Base-by-base conservation (phyloP, 2,797 vertebrate genomes). In the Lepus townsendii region DNA sequence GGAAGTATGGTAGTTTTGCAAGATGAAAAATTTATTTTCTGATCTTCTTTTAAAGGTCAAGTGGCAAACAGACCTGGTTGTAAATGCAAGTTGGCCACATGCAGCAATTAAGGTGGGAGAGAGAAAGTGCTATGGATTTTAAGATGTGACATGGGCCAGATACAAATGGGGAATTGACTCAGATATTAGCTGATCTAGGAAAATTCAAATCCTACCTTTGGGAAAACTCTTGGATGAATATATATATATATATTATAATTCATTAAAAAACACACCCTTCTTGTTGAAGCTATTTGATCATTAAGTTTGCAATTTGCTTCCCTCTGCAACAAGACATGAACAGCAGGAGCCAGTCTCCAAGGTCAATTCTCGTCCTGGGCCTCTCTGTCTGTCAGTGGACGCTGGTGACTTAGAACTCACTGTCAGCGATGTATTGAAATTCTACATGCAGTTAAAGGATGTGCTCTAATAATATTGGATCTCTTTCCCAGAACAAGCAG, bases 31-130 rank as follows among this genome's bases (percentile, higher is more conserved):
- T 97, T 94, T 96, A 87, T 93, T 82, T 84, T 12, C n/a, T 12
- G 30, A 35, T 93, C 73, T 95, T 95, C 83, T 96, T 91, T 94
- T 76, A 92, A 96, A 96, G 94, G 84, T 96, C 96, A 96, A 71
- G 30, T 91, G 96, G 93, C 60, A 90, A 86, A 92, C 60, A 94
- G 27, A 96, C 96, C 92, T 91, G 14, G 62, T 83, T 95, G 97
- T 93, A 96, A 97, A 95, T 90, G 73, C 5, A 66, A 83, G 77
- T 63, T 84, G 24, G 79, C 57, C 50, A 83, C 78, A 65, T 13
- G 96, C 85, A 94, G 30, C 62, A 63, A 88, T 19, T 71, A 20
- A 62, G 60, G 86, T 47, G 42, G 38, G 83, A 75, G 92, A 35
- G 17, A 95, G 5, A 69, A 91, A 42, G 17, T 35, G 7, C 3